Evolutionary conservation across 2,113 vertebrate species (phyloP).

Genomic region (Brachionichthys hirsutus): DNA sequence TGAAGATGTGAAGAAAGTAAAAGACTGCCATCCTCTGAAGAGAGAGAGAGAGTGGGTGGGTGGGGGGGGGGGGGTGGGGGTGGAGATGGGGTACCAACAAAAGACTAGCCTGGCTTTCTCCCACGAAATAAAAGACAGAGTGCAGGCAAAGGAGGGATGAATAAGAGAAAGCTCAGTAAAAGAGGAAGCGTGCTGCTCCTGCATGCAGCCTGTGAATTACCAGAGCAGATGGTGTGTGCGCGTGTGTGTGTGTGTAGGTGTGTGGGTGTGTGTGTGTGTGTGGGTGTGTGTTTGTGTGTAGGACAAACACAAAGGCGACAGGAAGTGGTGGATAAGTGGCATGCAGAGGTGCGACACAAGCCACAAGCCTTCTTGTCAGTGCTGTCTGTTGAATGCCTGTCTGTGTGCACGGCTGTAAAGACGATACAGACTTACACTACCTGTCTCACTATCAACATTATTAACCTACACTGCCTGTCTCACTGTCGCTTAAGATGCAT

Average conservation of each 20-base stretch:
- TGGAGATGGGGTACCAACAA: conserved; percentile 51
- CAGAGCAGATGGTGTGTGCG: conserved; percentile 75
- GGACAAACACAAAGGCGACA: conserved; percentile 73
- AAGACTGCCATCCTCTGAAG: conserved; percentile 9
- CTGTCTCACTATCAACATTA: conserved; percentile 12
- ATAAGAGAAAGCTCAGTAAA: conserved; percentile 57
- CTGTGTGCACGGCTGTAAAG: conserved; percentile 1
- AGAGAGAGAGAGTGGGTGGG: conserved; percentile 18
- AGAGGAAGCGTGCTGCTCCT: conserved; percentile 70
- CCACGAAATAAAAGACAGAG: conserved; percentile 51
- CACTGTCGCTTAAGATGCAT: background rate
- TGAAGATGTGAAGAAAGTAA: too few species aligned
- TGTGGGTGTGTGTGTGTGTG: conserved; percentile 27
- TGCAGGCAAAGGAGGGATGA: conserved; percentile 53
- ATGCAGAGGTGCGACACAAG: conserved; percentile 62
- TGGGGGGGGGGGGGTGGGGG: conserved; percentile 14
- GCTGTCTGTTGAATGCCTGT: background rate
- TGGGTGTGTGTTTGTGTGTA: conserved; percentile 29
- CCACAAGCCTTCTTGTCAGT: conserved; percentile 61
- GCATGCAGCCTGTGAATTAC: conserved; percentile 77
- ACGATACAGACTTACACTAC: background rate
- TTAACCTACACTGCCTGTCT: background rate
- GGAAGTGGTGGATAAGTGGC: conserved; percentile 76
- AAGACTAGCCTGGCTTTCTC: conserved; percentile 65
- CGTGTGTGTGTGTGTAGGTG: conserved; percentile 39